A percentile compares a stretch with the other conserved stretches of the same genome.
Evolutionary conservation across 2,888 invertebrate species (phyloP).

Genomic region (Parasteatoda lunata): DNA sequence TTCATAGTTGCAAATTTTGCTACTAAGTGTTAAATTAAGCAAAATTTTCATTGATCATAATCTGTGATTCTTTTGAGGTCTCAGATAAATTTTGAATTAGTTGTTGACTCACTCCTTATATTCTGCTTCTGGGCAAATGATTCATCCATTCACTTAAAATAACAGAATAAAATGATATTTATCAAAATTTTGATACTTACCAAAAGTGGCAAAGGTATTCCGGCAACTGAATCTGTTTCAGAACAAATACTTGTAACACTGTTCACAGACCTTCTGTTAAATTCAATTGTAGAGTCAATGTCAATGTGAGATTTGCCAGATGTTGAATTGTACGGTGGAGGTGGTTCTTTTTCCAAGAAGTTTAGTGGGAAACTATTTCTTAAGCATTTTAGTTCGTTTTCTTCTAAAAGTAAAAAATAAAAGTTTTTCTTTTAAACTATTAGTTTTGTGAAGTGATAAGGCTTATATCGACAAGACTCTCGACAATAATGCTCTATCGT

Average conservation of each 20-base stretch:
- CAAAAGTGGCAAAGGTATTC: slow-evolving; percentile 48
- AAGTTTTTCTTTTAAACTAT: background rate
- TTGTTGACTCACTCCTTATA: no score
- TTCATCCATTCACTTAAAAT: no score
- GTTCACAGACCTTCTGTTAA: slow-evolving; percentile 22
- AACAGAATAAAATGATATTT: background rate
- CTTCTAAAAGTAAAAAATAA: slow-evolving; percentile 6
- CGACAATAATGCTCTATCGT: no score
- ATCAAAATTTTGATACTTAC: slow-evolving; percentile 14
- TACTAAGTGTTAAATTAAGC: no score
- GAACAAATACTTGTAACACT: slow-evolving; percentile 43
- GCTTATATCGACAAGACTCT: no score
- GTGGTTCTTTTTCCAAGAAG: slow-evolving; percentile 44
- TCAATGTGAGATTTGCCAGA: slow-evolving; percentile 14
- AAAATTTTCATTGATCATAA: no score
- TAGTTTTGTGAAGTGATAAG: no score
- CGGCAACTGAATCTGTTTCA: slow-evolving; percentile 46
- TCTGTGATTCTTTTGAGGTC: no score
- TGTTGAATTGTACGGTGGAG: slow-evolving; percentile 38
- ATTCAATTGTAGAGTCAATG: slow-evolving; percentile 20
- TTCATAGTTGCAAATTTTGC: no score
- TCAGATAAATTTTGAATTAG: no score
- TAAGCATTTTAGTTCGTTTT: slow-evolving; percentile 24
- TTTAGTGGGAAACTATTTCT: slow-evolving; percentile 31
- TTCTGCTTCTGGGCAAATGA: no score